These are phyloP conservation scores for Campoletis sonorensis DNA, from an alignment of 1,140 invertebrate genomes.

Conservation along the genomic window DNA sequence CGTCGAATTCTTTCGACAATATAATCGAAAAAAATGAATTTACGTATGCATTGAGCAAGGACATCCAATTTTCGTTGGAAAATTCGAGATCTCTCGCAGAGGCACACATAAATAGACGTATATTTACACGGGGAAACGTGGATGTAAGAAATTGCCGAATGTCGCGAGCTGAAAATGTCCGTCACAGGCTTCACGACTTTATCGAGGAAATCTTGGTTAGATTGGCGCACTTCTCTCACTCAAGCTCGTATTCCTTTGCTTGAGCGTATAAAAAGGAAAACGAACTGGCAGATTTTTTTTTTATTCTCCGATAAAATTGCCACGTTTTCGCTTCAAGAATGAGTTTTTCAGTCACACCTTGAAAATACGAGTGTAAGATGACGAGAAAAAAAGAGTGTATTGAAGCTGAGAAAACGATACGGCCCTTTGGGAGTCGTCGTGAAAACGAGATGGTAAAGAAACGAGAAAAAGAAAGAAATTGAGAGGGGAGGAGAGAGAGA, in stretches of 20 bases:
- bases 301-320: constrained; percentile 29
- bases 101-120: not conserved
- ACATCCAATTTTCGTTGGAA: constrained; percentile 23
- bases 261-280: constrained; percentile 1
- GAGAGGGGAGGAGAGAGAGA: not conserved
- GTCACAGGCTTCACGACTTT: constrained; percentile 2
- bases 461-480: not conserved
- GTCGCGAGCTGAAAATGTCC: not conserved
- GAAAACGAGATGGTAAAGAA: constrained; percentile 7
- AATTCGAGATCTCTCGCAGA: not conserved
- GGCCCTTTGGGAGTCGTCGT: constrained; percentile 14
- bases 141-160: constrained; percentile 14
- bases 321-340: constrained; percentile 4
- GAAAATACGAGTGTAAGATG: not conserved
- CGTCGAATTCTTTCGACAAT: not conserved
- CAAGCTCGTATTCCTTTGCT: not conserved
- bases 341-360: constrained; percentile 25
- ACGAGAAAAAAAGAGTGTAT: not conserved
- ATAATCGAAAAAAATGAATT: constrained; percentile 15
- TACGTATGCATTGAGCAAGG: not conserved
- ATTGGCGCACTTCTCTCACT: not conserved
- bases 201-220: not conserved
- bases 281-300: not conserved
- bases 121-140: not conserved
- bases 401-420: constrained; percentile 6